Evolutionary conservation across 2,888 invertebrate genomes (phyloP).

Genomic region (Cephus pulcher): DNA sequence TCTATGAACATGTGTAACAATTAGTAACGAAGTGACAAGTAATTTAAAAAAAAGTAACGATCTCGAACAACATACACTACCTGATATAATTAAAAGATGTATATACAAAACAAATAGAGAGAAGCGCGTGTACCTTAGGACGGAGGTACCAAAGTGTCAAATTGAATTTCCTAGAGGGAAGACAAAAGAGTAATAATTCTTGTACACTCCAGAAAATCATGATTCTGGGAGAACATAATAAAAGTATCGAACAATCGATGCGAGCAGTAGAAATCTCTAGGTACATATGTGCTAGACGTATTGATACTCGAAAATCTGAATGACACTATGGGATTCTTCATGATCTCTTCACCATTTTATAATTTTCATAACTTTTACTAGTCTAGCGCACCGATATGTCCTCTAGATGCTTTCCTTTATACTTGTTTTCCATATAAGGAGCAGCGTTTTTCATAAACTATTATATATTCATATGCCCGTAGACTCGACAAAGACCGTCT

Average conservation of each 20-base stretch:
- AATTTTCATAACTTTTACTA: not conserved
- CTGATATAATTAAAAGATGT: not conserved
- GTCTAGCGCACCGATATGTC: conserved; percentile 36
- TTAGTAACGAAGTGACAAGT: conserved; percentile 7
- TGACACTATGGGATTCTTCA: not conserved
- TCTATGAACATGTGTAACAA: conserved; percentile 25
- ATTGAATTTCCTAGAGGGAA: conserved; percentile 6
- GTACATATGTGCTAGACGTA: not conserved
- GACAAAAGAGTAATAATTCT: conserved; percentile 12
- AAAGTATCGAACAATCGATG: conserved; percentile 3
- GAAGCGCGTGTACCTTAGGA: not conserved
- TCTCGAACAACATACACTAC: not conserved
- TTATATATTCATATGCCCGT: not conserved
- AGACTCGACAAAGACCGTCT: not conserved
- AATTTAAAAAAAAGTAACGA: not conserved
- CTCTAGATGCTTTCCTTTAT: conserved; percentile 29
- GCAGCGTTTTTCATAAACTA: not conserved
- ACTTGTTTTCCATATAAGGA: not conserved
- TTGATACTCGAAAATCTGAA: not conserved
- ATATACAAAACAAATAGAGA: not conserved
- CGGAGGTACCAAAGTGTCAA: not conserved
- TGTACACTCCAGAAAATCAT: conserved; percentile 25
- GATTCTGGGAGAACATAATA: not conserved
- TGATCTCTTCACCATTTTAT: not conserved
- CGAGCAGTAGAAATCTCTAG: conserved; percentile 4